Evolutionary conservation across 2,888 invertebrate genomes (phyloP).

Genomic region (Agrochola lota): DNA sequence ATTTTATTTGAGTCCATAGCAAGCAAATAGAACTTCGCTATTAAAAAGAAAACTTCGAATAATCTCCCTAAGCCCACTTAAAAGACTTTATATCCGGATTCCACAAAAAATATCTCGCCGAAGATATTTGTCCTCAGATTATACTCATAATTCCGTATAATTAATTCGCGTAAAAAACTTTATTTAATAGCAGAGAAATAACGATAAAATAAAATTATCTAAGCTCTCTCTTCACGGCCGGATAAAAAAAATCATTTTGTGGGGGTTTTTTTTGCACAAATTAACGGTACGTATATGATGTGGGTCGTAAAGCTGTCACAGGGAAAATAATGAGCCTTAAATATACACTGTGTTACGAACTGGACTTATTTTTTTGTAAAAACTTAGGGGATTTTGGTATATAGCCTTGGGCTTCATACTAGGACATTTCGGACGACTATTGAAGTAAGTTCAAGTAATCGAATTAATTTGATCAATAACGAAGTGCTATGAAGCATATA

Average conservation of each 20-base stretch:
- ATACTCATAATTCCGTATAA: slow-evolving; percentile 38
- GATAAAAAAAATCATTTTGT: slow-evolving; percentile 55
- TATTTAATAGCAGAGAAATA: slow-evolving; percentile 40
- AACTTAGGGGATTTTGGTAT: slow-evolving; percentile 31
- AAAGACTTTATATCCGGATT: slow-evolving; percentile 15
- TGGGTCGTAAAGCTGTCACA: slow-evolving; percentile 70
- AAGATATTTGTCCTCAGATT: slow-evolving; percentile 16
- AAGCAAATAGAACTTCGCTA: slow-evolving; percentile 12
- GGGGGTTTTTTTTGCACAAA: slow-evolving; percentile 61
- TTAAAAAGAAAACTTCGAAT: slow-evolving; percentile 19
- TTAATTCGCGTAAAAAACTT: slow-evolving; percentile 35
- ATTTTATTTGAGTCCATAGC: slow-evolving; percentile 4
- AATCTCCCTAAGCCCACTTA: slow-evolving; percentile 18
- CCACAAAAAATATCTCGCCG: slow-evolving; percentile 15
- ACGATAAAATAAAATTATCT: slow-evolving; percentile 50
- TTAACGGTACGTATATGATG: slow-evolving; percentile 71
- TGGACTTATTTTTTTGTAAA: slow-evolving; percentile 40
- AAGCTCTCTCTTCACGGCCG: slow-evolving; percentile 28
- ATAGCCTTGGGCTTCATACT: not conserved
- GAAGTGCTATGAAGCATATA: not conserved
- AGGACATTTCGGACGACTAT: not conserved
- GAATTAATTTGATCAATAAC: too few relatives aligned
- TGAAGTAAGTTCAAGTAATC: not conserved
- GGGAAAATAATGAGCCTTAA: slow-evolving; percentile 64
- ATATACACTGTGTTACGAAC: slow-evolving; percentile 51